A percentile compares a stretch with the other conserved stretches of the same genome.
These are phyloP conservation scores for Tetragnatha versicolor DNA, from an alignment of 1,140 invertebrate species.

Conservation along the genomic window DNA sequence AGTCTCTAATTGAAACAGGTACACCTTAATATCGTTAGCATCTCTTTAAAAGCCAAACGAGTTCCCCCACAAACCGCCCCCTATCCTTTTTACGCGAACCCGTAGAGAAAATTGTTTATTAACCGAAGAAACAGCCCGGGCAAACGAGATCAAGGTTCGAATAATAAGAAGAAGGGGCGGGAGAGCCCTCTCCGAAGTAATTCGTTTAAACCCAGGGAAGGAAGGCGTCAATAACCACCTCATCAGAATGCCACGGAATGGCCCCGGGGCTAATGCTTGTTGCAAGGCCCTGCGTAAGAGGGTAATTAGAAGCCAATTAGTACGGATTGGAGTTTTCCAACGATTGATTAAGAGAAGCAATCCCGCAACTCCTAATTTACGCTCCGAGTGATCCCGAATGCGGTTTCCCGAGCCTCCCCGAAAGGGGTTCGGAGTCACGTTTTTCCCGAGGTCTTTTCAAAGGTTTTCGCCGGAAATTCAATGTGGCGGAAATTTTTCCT, in stretches of 20 bases:
- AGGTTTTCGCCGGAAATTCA: neutral
- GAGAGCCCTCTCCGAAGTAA: constrained; percentile 22
- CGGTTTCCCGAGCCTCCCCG: neutral
- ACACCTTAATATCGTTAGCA: constrained; percentile 40
- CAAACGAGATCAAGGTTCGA: constrained; percentile 32
- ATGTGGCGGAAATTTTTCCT: constrained; percentile 4
- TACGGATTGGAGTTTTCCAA: constrained; percentile 40
- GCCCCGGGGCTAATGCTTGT: constrained; percentile 17
- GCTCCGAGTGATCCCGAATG: constrained; percentile 6
- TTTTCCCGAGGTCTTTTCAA: neutral
- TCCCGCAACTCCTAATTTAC: constrained; percentile 48
- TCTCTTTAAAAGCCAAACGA: constrained; percentile 47
- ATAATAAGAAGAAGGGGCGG: constrained; percentile 24
- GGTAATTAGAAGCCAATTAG: constrained; percentile 53
- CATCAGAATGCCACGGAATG: constrained; percentile 36
- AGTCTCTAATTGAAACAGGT: constrained; percentile 24
- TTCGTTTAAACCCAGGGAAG: constrained; percentile 21
- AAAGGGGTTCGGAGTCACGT: constrained; percentile 20
- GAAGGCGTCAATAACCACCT: constrained; percentile 38
- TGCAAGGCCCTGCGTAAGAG: constrained; percentile 33
- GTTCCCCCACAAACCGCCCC: constrained; percentile 3
- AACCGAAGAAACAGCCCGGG: constrained; percentile 21
- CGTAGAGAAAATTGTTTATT: constrained; percentile 43
- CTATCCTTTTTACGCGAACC: neutral
- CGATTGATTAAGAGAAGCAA: constrained; percentile 50